These are phyloP conservation scores for Scolanthus callimorphus DNA, from an alignment of 92 coral and sea anemone species.

Conservation along the genomic window DNA sequence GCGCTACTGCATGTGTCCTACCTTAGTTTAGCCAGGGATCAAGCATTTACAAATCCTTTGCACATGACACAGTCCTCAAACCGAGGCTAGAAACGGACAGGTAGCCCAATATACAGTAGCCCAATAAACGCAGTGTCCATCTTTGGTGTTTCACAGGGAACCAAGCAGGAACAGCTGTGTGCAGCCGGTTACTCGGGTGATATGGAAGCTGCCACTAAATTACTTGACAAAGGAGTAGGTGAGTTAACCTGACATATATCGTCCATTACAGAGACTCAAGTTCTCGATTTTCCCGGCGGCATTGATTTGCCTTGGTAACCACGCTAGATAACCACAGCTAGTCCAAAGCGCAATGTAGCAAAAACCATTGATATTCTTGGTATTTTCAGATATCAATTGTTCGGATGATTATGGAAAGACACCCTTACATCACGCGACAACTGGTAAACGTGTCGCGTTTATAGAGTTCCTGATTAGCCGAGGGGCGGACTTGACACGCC, in stretches of 20 bases:
- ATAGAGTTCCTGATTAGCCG: constrained; percentile 44
- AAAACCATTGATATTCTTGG: too few relatives aligned
- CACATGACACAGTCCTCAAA: too few relatives aligned
- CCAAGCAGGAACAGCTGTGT: constrained; percentile 34
- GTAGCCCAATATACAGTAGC: too few relatives aligned
- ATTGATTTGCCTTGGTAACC: not conserved
- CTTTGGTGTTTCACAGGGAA: too few relatives aligned
- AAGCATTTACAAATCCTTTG: too few relatives aligned
- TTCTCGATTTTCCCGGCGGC: too few relatives aligned
- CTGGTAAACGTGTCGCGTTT: constrained; percentile 50
- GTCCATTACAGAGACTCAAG: not conserved
- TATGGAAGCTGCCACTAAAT: constrained; percentile 27
- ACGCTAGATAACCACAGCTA: too few relatives aligned
- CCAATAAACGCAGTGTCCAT: too few relatives aligned
- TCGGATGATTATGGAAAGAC: constrained; percentile 73
- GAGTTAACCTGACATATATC: not conserved
- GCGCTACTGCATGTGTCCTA: too few relatives aligned
- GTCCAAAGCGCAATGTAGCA: too few relatives aligned
- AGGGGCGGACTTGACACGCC: constrained; percentile 55
- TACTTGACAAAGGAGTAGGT: constrained; percentile 45
- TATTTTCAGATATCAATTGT: constrained; percentile 41
- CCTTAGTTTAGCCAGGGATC: too few relatives aligned
- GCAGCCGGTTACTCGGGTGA: constrained; percentile 46
- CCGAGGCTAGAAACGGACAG: too few relatives aligned
- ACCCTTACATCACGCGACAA: constrained; percentile 68